These are phyloP conservation scores for Chloromyia formosa DNA, from an alignment of 2,888 invertebrate genomes.

Conservation along the genomic window DNA sequence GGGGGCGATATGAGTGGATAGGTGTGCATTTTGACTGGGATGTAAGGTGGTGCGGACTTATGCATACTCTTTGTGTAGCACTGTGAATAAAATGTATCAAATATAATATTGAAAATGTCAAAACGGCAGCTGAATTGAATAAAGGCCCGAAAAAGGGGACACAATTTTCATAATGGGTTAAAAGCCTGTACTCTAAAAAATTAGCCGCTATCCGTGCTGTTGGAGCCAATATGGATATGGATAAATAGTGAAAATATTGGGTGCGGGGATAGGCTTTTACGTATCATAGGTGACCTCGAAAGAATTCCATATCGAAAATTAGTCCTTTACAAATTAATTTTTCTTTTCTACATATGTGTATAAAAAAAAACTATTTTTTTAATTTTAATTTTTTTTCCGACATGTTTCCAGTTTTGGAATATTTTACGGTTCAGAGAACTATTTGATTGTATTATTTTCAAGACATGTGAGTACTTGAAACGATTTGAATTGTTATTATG, in stretches of 20 bases:
- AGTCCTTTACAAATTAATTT: constrained; percentile 14
- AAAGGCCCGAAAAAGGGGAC: constrained; percentile 3
- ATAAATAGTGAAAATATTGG: no score
- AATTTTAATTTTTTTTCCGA: no score
- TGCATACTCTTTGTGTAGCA: not conserved
- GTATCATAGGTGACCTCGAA: constrained; percentile 31
- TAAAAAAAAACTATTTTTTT: no score
- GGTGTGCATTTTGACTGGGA: no score
- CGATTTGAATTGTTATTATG: no score
- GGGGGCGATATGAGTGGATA: not conserved
- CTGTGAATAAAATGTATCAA: constrained; percentile 22
- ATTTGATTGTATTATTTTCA: no score
- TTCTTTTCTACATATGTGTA: no score
- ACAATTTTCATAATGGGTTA: constrained; percentile 44
- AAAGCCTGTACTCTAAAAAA: constrained; percentile 44
- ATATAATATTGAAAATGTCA: constrained; percentile 38
- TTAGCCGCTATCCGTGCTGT: constrained; percentile 11
- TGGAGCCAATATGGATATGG: no score
- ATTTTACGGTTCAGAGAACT: no score
- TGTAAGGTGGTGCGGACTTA: no score
- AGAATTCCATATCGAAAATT: constrained; percentile 35
- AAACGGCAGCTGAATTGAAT: not conserved
- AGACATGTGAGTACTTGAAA: no score
- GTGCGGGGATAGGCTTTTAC: constrained; percentile 19
- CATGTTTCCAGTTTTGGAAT: no score